phyloP scores from a whole-genome alignment of 1,140 invertebrate species.

The Apis cerana region DNA sequence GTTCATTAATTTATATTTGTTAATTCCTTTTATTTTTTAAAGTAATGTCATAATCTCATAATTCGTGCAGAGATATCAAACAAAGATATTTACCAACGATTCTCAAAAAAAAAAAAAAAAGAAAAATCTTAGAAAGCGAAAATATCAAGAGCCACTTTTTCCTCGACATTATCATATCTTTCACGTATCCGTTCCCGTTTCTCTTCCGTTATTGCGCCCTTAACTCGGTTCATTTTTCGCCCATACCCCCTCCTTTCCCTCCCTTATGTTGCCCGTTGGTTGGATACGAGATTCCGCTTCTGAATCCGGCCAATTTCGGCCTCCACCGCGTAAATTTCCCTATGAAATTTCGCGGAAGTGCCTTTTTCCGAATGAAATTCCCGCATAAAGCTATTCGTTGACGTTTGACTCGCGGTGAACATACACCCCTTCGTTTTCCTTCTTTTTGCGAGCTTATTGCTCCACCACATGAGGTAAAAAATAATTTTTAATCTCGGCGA shows the following conservation, averaged over 20 bases:
- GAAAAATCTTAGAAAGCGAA: not conserved
- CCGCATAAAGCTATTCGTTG: not conserved
- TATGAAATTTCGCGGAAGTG: not conserved
- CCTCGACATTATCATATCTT: conserved; percentile 34
- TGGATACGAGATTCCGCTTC: not conserved
- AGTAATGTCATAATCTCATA: too few species aligned
- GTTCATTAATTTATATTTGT: too few species aligned
- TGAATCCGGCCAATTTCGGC: conserved; percentile 11
- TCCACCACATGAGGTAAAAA: not conserved
- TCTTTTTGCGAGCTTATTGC: too few species aligned
- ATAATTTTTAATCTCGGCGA: not conserved
- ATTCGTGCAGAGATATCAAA: conserved; percentile 38
- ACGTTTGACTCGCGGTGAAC: not conserved
- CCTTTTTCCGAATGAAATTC: not conserved
- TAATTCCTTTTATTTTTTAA: too few species aligned
- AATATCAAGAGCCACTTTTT: not conserved
- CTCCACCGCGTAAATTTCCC: too few species aligned
- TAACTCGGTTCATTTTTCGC: conserved; percentile 74
- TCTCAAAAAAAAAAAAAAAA: conserved; percentile 35
- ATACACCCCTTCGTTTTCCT: not conserved
- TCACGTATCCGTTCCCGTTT: conserved; percentile 34
- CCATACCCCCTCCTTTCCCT: conserved; percentile 46
- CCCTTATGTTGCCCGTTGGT: not conserved
- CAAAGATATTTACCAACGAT: conserved; percentile 69
- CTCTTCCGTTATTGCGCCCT: conserved; percentile 45